Conservation (phyloP, 37 sponge, comb jelly and placozoan genomes). For the Bolinopsis microptera region DNA sequence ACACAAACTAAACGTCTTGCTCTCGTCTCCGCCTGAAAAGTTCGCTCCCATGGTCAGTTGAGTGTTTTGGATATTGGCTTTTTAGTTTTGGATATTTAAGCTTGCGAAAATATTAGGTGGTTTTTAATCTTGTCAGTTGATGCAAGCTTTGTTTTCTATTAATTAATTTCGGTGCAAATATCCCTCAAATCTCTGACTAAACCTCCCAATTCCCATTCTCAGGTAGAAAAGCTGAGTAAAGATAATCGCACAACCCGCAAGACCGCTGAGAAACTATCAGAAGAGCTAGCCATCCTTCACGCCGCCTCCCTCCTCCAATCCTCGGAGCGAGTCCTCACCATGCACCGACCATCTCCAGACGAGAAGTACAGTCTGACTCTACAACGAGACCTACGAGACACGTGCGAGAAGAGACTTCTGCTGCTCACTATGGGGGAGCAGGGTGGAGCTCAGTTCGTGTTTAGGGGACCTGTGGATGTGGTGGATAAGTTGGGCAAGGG, state of each 20-base stretch:
- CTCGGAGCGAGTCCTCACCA: background rate
- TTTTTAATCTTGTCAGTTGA: too few species aligned
- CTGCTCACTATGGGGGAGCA: slow-evolving; percentile 61
- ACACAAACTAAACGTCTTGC: slow-evolving; percentile 73
- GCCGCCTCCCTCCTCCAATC: background rate
- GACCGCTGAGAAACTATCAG: slow-evolving; percentile 8
- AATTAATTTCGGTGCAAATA: too few species aligned
- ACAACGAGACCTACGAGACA: background rate
- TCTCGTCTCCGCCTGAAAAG: slow-evolving; percentile 59
- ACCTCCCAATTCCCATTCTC: too few species aligned
- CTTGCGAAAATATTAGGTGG: too few species aligned
- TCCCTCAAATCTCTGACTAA: too few species aligned
- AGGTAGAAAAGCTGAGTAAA: slow-evolving; percentile 61
- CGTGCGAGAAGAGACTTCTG: slow-evolving; percentile 40
- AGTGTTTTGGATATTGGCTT: too few species aligned
- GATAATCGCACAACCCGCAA: slow-evolving; percentile 21
- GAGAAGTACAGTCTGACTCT: slow-evolving; percentile 37
- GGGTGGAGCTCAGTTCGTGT: slow-evolving; percentile 78
- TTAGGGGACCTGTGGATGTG: slow-evolving; percentile 25
- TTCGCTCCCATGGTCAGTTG: slow-evolving; percentile 57
- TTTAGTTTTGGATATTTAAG: too few species aligned
- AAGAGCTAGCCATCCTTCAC: slow-evolving; percentile 45
- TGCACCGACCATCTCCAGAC: background rate
- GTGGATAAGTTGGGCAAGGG: slow-evolving; percentile 67
- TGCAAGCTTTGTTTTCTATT: too few species aligned